Percentiles rank a stretch among this genome's conserved stretches.
Evolutionary conservation across 2,113 vertebrate species (phyloP).

Genomic region (Pagrus major): DNA sequence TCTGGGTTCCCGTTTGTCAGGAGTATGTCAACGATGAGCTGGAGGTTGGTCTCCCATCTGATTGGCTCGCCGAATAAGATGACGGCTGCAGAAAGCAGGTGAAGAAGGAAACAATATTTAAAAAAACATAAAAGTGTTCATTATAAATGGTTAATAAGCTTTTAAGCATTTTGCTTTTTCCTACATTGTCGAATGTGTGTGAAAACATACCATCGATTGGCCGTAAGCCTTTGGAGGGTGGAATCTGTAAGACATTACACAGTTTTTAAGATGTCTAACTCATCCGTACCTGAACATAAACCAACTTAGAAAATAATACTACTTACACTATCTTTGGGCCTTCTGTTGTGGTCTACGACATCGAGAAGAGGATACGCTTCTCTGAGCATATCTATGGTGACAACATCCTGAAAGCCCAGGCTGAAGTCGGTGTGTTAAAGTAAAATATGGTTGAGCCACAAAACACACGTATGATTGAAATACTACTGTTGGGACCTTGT

Average conservation of each 20-base stretch:
- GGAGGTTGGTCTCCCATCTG: slow-evolving; percentile 97
- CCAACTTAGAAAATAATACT: neutral
- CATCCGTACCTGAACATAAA: neutral
- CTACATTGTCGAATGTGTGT: neutral
- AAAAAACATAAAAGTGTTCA: neutral
- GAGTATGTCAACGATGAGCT: slow-evolving; percentile 92
- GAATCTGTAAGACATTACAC: slow-evolving; percentile 81
- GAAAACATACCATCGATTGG: slow-evolving; percentile 90
- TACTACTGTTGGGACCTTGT: too few species aligned
- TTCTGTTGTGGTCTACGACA: slow-evolving; percentile 92
- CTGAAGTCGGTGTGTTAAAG: slow-evolving; percentile 82
- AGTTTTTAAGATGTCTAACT: neutral
- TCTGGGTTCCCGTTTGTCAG: slow-evolving; percentile 90
- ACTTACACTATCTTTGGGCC: slow-evolving; percentile 90
- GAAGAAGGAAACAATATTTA: neutral
- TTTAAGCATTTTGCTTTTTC: neutral
- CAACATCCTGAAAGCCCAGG: slow-evolving; percentile 90
- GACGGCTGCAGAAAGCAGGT: slow-evolving; percentile 83
- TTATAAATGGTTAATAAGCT: neutral
- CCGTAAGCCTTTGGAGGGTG: slow-evolving; percentile 83
- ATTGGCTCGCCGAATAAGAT: slow-evolving; percentile 96
- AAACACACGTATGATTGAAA: neutral
- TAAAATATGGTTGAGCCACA: slow-evolving; percentile 22
- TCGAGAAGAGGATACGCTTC: slow-evolving; percentile 92
- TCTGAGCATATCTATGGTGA: slow-evolving; percentile 92